Conservation (phyloP, 2,113 vertebrate genomes). For the Hippocampus zosterae region DNA sequence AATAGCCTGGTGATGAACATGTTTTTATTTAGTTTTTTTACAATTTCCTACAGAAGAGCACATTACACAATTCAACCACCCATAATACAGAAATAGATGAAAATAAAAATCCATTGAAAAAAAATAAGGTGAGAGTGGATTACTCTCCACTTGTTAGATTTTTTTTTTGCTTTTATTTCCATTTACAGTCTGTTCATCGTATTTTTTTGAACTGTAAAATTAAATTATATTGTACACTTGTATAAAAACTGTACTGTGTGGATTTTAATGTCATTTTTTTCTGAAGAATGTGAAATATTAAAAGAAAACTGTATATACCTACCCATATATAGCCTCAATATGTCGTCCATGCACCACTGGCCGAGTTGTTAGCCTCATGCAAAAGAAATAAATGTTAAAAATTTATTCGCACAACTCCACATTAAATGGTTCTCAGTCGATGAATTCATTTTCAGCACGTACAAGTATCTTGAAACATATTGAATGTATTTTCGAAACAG, state of each 20-base stretch:
- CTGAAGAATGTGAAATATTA: slow-evolving; percentile 71
- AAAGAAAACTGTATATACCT: slow-evolving; percentile 57
- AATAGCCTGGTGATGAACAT: not conserved
- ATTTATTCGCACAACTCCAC: too few relatives aligned
- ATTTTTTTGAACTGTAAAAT: slow-evolving; percentile 67
- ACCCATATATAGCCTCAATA: too few relatives aligned
- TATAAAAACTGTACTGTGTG: slow-evolving; percentile 68
- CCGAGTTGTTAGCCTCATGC: too few relatives aligned
- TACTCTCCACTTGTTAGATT: not conserved
- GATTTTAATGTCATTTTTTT: slow-evolving; percentile 68
- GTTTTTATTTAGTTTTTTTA: not conserved
- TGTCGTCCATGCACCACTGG: too few relatives aligned
- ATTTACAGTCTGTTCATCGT: slow-evolving; percentile 57
- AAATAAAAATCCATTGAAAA: not conserved
- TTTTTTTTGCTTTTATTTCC: slow-evolving; percentile 47
- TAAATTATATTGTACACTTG: slow-evolving; percentile 74
- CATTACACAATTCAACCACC: not conserved
- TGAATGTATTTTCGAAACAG: too few relatives aligned
- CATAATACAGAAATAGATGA: not conserved
- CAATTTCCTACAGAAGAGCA: not conserved
- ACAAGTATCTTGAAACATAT: too few relatives aligned
- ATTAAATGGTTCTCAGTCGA: too few relatives aligned
- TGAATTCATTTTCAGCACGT: too few relatives aligned
- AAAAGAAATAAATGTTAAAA: too few relatives aligned
- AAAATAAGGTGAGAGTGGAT: not conserved